Evolutionary conservation across 2,113 vertebrate genomes (phyloP), one percentile per base, ranked within the genome.

Genomic region (Meriones unguiculatus): DNA sequence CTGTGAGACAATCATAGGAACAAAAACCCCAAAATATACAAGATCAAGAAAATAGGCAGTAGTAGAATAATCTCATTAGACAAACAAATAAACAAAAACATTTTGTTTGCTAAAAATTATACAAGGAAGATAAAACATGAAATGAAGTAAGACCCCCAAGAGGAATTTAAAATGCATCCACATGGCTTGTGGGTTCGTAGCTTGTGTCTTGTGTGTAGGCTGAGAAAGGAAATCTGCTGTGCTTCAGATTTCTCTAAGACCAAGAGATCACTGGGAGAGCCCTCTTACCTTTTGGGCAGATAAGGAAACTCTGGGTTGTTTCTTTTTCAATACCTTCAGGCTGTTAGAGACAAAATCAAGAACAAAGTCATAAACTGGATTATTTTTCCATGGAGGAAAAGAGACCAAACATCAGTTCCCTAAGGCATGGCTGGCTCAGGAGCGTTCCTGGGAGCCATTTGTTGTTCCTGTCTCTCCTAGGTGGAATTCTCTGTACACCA

Each of bases 281-380:
- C 38, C 22, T 8, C 96, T 98, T 98, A 99, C 98, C 98, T 98
- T 98, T 96, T 2, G 98, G 81, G 76, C 98, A 99, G 80, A 98
- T 0, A 7, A 99, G 98, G 38, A 98, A 97, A 92, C 98, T 98
- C 90, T 98, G 97, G 50, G 98, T 98, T 89, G 94, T 72, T 81
- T 98, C 98, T 38, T 98, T 98, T 97, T 97, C 97, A 97, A 98
- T 91, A 59, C 98, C 98, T 98, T 98, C 98, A 81, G 98, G 97
- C 98, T 99, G 94, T 95, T 96, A 57, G 57, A 67, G 52, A 95
- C 52, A 96, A 62, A 95, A 92, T 93, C 64, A 25, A 59, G 12
- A 96, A 52, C 9, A 50, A 87, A 67, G 95, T 85, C 11, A 97
- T 93, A 76, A 95, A 0, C 84, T n/a, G 76, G 5, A 9, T 70